Evolutionary conservation across 2,797 vertebrate species (phyloP), one percentile per base, ranked within the genome.

Genomic region (Antennarius maculatus): DNA sequence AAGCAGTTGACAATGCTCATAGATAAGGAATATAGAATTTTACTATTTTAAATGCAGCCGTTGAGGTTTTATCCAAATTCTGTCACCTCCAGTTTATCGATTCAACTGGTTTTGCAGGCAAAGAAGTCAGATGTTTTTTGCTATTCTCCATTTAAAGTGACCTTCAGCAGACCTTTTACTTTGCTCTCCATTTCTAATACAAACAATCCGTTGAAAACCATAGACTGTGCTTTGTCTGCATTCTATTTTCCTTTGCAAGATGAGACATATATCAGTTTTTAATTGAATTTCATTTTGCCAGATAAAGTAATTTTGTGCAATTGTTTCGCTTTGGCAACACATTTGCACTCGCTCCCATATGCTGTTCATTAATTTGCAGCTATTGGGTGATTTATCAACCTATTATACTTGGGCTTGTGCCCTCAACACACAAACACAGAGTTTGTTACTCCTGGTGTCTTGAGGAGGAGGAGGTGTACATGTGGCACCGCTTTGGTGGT

Each of bases 331-430:
- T 85, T 71, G 73, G 69, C 48, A n/a, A 55, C 41, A 48, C 74
- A 73, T 86, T 84, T 81, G 69, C 73, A 73, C 75, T 68, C 23
- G 60, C 62, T 77, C 67, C 68, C 84, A 72, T 80, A 77, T 66
- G 72, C 61, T 80, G 72, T 80, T 87, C 77, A 86, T 88, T 88
- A 88, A 89, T 84, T 83, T 87, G 78, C 67, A 80, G 74, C 73
- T 74, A 58, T 75, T 66, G 63, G 77, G 80, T 83, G 79, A 91
- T 91, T 86, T 74, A 88, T 91, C 84, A 87, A 80, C 56, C 74
- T 80, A 86, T 90, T 89, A 88, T 70, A 72, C 74, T 76, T 80
- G 84, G 77, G 80, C 70, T 42, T 53, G 74, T 2, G 58, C 71
- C 75, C 62, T 70, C 45, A 61, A 58, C 34, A 28, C 9, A 42